phyloP scores from a whole-genome alignment of 2,113 vertebrate species.

The Nestor notabilis region DNA sequence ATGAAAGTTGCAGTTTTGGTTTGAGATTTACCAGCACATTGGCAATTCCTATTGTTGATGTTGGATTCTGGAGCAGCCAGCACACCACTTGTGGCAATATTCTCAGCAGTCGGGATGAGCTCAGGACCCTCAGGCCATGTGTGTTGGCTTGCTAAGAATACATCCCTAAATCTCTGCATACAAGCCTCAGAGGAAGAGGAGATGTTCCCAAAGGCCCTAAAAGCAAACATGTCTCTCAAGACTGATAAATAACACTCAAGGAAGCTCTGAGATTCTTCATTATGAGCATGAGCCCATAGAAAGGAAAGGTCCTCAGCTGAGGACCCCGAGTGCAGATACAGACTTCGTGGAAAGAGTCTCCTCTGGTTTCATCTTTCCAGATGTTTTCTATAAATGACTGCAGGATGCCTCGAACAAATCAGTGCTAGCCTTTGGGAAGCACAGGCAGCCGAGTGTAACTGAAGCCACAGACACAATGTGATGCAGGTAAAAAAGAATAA shows the following conservation, averaged over 20 bases:
- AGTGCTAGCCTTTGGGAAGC: not conserved
- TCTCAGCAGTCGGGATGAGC: not conserved
- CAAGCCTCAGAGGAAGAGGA: not conserved
- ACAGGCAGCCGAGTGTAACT: not conserved
- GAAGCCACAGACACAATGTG: not conserved
- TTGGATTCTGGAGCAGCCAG: not conserved
- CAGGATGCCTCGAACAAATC: not conserved
- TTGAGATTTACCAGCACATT: not conserved
- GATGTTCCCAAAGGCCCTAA: not conserved
- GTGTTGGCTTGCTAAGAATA: not conserved
- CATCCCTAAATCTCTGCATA: not conserved
- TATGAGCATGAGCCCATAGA: rapidly evolving
- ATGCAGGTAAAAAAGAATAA: not conserved
- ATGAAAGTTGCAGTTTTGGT: not conserved
- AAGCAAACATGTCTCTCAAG: not conserved
- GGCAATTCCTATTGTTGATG: not conserved
- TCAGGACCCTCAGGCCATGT: not conserved
- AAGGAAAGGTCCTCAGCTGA: not conserved
- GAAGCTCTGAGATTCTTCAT: not conserved
- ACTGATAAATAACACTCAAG: not conserved
- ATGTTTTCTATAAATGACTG: not conserved
- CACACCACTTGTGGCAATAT: rapidly evolving
- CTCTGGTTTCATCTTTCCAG: not conserved
- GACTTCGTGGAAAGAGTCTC: not conserved
- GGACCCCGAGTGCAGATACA: not conserved